Conservation (phyloP, 1,140 invertebrate genomes). For the Neodiprion lecontei region DNA sequence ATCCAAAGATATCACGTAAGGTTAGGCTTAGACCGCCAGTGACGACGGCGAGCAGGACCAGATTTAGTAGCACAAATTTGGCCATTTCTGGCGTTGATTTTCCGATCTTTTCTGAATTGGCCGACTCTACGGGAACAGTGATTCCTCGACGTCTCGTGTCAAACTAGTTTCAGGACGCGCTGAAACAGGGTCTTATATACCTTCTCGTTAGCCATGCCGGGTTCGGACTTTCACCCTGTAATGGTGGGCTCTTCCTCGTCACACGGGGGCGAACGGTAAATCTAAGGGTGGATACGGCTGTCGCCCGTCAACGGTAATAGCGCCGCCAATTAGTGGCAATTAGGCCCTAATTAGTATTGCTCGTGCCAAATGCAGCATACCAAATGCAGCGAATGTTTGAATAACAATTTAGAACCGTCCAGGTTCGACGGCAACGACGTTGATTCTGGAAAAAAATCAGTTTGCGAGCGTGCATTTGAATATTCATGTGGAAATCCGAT, state of each 20-base stretch:
- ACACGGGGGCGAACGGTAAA: not conserved
- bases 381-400: not conserved
- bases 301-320: not conserved
- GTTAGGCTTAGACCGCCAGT: not conserved
- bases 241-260: not conserved
- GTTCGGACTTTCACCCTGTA: not conserved
- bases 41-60: not conserved
- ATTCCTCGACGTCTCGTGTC: not conserved
- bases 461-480: too few relatives aligned
- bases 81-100: not conserved
- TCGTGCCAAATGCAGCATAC: not conserved
- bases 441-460: too few relatives aligned
- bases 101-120: not conserved
- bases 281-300: not conserved
- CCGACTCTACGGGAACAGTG: not conserved
- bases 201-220: too few relatives aligned
- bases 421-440: too few relatives aligned
- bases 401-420: not conserved
- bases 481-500: too few relatives aligned
- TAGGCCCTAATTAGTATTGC: not conserved
- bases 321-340: not conserved
- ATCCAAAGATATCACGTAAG: constrained; percentile 12
- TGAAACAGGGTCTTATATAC: not conserved
- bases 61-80: not conserved
- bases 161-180: not conserved